phyloP scores from a whole-genome alignment of 1,140 invertebrate species.

The Platorchestia sp. region DNA sequence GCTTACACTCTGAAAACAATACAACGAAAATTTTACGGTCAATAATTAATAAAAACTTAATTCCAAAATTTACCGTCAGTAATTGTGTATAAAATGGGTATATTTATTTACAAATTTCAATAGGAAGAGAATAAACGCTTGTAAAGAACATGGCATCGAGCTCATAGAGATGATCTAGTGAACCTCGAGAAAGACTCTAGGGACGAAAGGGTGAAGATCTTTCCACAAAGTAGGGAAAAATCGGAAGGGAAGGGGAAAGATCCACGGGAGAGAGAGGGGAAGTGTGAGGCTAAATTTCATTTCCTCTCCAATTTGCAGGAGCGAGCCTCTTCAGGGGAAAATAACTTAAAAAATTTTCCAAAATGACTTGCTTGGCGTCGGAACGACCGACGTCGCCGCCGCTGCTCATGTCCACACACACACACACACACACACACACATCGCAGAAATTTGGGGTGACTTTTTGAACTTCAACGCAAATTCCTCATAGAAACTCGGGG shows the following conservation, averaged over 20 bases:
- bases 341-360: slow-evolving; percentile 11
- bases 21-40: too few relatives aligned
- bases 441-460: not conserved
- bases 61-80: too few relatives aligned
- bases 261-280: not conserved
- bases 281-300: slow-evolving; percentile 44
- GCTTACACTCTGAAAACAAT: too few relatives aligned
- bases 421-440: not conserved
- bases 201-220: not conserved
- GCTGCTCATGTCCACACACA: not conserved
- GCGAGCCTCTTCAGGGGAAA: slow-evolving; percentile 41
- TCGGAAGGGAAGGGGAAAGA: not conserved
- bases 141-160: too few relatives aligned
- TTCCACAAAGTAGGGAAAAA: not conserved
- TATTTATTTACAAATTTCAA: too few relatives aligned
- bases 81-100: too few relatives aligned
- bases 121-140: too few relatives aligned
- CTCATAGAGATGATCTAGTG: too few relatives aligned
- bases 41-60: too few relatives aligned
- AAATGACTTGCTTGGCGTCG: not conserved
- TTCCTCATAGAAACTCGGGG: too few relatives aligned
- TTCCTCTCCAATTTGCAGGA: slow-evolving; percentile 48
- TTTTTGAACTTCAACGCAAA: not conserved
- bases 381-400: not conserved
- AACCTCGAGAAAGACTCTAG: too few relatives aligned